Base-by-base conservation (phyloP, 2,888 invertebrate species). In the Siphonodentalium dalli region DNA sequence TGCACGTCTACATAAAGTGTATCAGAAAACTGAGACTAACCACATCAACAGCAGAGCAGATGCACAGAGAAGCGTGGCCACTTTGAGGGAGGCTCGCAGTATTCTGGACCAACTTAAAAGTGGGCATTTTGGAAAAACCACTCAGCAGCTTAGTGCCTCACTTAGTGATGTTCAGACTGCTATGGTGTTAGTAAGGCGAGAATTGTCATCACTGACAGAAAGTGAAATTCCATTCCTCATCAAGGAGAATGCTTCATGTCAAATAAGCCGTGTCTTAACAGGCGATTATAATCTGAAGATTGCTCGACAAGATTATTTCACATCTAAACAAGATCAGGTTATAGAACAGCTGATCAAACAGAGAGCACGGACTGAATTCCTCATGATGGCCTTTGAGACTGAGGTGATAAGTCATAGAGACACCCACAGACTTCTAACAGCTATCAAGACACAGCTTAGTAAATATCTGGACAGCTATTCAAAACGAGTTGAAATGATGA, bases 201-300 rank as follows among this genome's bases (percentile, higher is more conserved):
- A 71, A 27, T 39, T 70, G 31, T 20, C 50, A 8, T 28, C 21
- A 27, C 50, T 72, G 21, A 43, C 61, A 8, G 65, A 71, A 26
- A 54, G 53, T 21, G 66, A 73, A 23, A 35, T 78, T n/a, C 75
- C 74, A 5, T 42, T 46, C 5, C 58, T 77, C 41, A 67, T 79
- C 38, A 61, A 65, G 31, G 70, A 78, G 45, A 71, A 70, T 53
- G 71, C 72, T 18, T 48, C 60, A 8, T 61, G 73, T 8, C 76
- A 77, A 48, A 72, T 71, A 6, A 68, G 71, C n/a, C 55, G 63
- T 31, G 71, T 79, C 15, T 68, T 79, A 5, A 72, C 74, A 0
- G 78, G 79, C 2, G 75, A 79, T 60, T 79, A 77, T 49, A 65
- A 71, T 41, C 65, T 79, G 5, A 79, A 79, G 53, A 58, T 79